These are phyloP conservation scores for Ceratitis capitata DNA, from an alignment of 1,140 invertebrate species.

Conservation along the genomic window DNA sequence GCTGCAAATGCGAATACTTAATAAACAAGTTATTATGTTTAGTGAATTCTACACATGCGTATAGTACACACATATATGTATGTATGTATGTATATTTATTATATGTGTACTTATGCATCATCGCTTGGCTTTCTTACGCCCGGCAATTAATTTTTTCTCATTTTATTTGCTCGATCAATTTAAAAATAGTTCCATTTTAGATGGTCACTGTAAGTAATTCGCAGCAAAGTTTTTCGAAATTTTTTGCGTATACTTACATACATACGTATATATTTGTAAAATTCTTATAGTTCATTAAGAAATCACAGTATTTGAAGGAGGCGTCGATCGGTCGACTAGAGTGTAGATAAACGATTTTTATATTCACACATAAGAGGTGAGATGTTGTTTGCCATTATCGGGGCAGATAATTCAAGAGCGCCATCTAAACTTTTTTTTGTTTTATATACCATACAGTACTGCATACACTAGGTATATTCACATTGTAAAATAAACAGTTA, in stretches of 20 bases:
- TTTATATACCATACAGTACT: no score
- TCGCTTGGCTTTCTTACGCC: not conserved
- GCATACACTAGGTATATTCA: not conserved
- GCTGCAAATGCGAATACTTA: no score
- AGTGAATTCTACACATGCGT: not conserved
- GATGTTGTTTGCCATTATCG: not conserved
- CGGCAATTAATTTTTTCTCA: not conserved
- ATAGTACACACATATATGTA: not conserved
- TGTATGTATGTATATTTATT: not conserved
- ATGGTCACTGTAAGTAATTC: not conserved
- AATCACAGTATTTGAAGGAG: not conserved
- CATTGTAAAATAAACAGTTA: no score
- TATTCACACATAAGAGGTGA: not conserved
- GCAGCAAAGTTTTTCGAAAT: no score
- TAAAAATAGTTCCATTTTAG: slow-evolving; percentile 4
- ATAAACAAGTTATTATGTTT: no score
- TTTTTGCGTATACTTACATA: no score
- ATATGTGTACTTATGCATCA: not conserved
- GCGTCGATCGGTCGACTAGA: not conserved
- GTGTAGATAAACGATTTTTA: not conserved
- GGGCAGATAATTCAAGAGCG: not conserved
- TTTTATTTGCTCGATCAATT: slow-evolving; percentile 7
- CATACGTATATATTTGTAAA: no score
- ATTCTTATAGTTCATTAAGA: not conserved
- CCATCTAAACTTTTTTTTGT: no score